A percentile compares a stretch with the other conserved stretches of the same genome.
phyloP scores from a whole-genome alignment of 2,113 vertebrate genomes.

The Australoheros scitulus region DNA sequence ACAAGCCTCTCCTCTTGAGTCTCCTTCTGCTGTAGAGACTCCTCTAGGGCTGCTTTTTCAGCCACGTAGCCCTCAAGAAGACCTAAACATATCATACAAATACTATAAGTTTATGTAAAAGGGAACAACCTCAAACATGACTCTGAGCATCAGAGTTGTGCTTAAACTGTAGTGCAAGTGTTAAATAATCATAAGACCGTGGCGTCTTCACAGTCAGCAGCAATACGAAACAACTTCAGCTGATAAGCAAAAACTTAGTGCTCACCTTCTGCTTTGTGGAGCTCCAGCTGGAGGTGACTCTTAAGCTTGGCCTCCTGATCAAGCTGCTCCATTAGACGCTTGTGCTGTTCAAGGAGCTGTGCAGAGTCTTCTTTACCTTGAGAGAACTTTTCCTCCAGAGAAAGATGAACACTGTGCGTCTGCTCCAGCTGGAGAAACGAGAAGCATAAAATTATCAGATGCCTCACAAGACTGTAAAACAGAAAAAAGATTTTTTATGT shows the following conservation, averaged over 20 bases:
- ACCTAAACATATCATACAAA: constrained; percentile 72
- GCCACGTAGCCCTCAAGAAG: constrained; percentile 88
- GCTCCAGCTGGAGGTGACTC: constrained; percentile 83
- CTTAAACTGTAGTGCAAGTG: not conserved
- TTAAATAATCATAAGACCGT: not conserved
- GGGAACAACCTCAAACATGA: not conserved
- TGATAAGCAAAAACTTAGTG: not conserved
- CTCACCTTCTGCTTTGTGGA: constrained; percentile 92
- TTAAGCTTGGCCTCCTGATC: constrained; percentile 81
- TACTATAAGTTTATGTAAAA: not conserved
- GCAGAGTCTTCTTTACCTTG: constrained; percentile 78
- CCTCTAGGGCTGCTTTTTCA: constrained; percentile 86
- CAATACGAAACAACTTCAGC: not conserved
- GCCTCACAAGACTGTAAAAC: not conserved
- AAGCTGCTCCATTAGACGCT: constrained; percentile 83
- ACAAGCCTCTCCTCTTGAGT: constrained; percentile 83
- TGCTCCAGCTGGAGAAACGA: constrained; percentile 83
- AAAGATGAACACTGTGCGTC: constrained; percentile 80
- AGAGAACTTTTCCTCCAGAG: constrained; percentile 85
- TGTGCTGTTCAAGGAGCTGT: constrained; percentile 84
- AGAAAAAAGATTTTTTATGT: rapidly evolving
- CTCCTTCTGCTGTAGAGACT: constrained; percentile 86
- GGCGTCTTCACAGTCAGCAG: not conserved
- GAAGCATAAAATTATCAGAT: not conserved
- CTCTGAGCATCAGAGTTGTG: not conserved